Evolutionary conservation across 1,140 invertebrate species (phyloP).

Genomic region (Sycophaga agraensis): DNA sequence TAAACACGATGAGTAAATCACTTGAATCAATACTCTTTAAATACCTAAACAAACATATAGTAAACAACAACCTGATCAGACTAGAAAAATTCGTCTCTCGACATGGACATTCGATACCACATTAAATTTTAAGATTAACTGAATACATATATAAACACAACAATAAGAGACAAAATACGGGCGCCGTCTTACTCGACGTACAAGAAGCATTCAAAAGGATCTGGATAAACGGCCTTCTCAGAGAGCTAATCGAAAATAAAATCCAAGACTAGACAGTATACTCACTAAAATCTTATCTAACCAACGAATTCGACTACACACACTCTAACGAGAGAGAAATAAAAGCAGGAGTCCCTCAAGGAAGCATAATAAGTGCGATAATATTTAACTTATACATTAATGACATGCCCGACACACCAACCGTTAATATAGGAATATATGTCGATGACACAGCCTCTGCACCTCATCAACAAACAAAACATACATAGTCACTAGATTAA

Average conservation of each 20-base stretch:
- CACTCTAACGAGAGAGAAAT: no score
- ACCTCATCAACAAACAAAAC: background rate
- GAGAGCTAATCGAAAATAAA: no score
- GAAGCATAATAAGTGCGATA: conserved; percentile 12
- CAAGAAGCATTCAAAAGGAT: no score
- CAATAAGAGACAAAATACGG: no score
- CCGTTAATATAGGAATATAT: conserved; percentile 21
- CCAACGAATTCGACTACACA: no score
- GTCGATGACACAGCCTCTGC: conserved; percentile 22
- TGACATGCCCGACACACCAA: conserved; percentile 12
- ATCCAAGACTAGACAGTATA: no score
- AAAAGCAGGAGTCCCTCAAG: conserved; percentile 25
- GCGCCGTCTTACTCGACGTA: no score
- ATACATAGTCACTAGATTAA: background rate
- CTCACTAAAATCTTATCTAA: no score
- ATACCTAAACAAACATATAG: background rate
- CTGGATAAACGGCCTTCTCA: no score
- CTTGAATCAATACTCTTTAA: conserved; percentile 8
- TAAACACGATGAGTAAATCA: conserved; percentile 17
- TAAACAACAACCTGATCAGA: background rate
- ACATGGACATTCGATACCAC: no score
- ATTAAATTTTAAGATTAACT: no score
- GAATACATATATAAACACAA: no score
- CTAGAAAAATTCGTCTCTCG: conserved; percentile 3
- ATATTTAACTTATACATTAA: conserved; percentile 27